These are phyloP conservation scores for Mesocricetus auratus DNA, from an alignment of 2,113 vertebrate genomes.

Conservation along the genomic window DNA sequence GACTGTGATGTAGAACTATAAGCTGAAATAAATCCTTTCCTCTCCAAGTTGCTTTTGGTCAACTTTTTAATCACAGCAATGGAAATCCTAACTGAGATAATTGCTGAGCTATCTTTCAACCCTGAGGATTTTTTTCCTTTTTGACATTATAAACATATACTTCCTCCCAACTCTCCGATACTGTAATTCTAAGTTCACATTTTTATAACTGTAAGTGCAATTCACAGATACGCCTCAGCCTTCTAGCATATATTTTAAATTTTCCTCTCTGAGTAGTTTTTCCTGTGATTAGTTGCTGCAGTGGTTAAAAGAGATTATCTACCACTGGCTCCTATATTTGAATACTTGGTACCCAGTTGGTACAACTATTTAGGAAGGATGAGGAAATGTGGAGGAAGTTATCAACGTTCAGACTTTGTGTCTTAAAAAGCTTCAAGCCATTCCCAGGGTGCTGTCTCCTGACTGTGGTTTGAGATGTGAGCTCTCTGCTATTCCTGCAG, in stretches of 20 bases:
- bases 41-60: neutral
- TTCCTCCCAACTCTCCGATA: neutral
- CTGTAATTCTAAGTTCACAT: neutral
- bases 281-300: neutral
- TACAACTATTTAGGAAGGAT: neutral
- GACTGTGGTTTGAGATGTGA: neutral
- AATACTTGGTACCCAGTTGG: neutral
- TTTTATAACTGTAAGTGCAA: neutral
- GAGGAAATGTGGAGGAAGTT: neutral
- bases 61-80: neutral
- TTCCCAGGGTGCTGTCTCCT: neutral
- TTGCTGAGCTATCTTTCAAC: neutral
- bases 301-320: neutral
- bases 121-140: neutral
- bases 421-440: neutral
- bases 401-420: neutral
- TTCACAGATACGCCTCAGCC: neutral
- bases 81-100: neutral
- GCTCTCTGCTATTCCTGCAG: neutral
- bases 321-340: neutral
- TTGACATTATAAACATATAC: neutral
- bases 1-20: too few relatives aligned
- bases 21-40: neutral
- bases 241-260: neutral
- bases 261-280: constrained; percentile 26